Evolutionary conservation across 2,888 invertebrate genomes (phyloP).

Genomic region (Parthenolecanium corni): DNA sequence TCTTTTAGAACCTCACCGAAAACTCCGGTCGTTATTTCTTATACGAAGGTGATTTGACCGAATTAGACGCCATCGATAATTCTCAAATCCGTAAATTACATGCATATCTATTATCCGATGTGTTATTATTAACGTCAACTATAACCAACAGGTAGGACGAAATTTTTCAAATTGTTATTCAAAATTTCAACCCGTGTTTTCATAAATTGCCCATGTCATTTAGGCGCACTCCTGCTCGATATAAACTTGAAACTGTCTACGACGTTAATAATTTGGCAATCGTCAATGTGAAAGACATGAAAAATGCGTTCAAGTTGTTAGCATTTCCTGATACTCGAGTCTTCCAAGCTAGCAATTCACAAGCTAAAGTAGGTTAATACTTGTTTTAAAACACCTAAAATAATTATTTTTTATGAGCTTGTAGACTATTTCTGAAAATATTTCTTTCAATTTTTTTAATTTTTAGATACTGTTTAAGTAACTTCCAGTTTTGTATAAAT

Average conservation of each 20-base stretch:
- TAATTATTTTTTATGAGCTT: not conserved
- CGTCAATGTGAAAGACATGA: constrained; percentile 83
- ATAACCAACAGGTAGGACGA: constrained; percentile 28
- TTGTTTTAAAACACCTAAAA: too few relatives aligned
- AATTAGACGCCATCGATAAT: constrained; percentile 78
- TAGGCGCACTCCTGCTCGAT: constrained; percentile 62
- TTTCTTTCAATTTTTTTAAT: not conserved
- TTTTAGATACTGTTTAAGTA: not conserved
- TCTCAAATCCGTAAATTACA: constrained; percentile 76
- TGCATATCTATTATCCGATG: constrained; percentile 85
- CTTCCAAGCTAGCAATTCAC: constrained; percentile 70
- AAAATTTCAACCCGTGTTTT: not conserved
- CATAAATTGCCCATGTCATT: constrained; percentile 30
- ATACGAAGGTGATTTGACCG: constrained; percentile 84
- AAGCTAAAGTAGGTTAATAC: constrained; percentile 33
- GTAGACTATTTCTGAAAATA: too few relatives aligned
- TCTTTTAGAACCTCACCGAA: constrained; percentile 53
- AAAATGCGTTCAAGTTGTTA: constrained; percentile 82
- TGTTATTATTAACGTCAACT: constrained; percentile 69
- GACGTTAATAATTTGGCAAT: constrained; percentile 82
- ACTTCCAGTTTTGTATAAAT: too few relatives aligned
- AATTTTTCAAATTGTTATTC: not conserved
- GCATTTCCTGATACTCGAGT: constrained; percentile 88
- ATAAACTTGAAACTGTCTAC: constrained; percentile 71
- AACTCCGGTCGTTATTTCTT: constrained; percentile 62